Evolutionary conservation across 2,888 invertebrate species (phyloP), one percentile per base, ranked within the genome.

Genomic region (Euzophera pinguis): DNA sequence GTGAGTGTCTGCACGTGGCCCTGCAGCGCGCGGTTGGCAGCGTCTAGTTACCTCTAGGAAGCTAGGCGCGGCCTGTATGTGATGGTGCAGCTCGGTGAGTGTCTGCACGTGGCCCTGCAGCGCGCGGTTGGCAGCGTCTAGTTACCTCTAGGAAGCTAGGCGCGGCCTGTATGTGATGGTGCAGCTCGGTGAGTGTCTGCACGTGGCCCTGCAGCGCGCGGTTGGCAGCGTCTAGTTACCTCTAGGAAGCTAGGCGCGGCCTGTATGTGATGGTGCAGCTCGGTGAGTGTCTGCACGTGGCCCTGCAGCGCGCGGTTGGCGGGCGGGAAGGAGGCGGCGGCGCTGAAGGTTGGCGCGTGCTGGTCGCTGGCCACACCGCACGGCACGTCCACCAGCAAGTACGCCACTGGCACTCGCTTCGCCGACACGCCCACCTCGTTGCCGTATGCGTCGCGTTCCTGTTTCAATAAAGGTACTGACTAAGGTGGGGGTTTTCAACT

Each of bases 391-490:
- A 99, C 95, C 73, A 99, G 92, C 73, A 99, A 92, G 91, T 99
- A 99, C 78, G 99, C 99, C 49, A 99, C 98, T 7, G 99, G 99
- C 71, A 99, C 91, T 53, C 99, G 99, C 74, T 98, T 94, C 27
- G 97, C 99, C 71, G 97, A 87, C 75, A 97, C 95, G 57, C 95
- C 95, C 63, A 99, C 98, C 91, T 99, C 98, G 89, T 99, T 99
- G 52, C 98, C 98, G 88, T 99, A 99, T 62, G 93, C 93, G 91
- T 99, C 99, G 78, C 98, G 98, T 86, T 97, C 97, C 99, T 99
- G 89, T 7, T 32, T 32, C 32, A 7, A 32, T n/a, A n/a, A n/a
- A n/a, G n/a, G n/a, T n/a, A n/a, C n/a, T n/a, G n/a, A n/a, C n/a
- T n/a, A n/a, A n/a, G n/a, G n/a, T n/a, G n/a, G n/a, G n/a, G n/a